A percentile compares a stretch with the other conserved stretches of the same genome.
Evolutionary conservation across 2,113 vertebrate genomes (phyloP).

Genomic region (Eidolon helvum): DNA sequence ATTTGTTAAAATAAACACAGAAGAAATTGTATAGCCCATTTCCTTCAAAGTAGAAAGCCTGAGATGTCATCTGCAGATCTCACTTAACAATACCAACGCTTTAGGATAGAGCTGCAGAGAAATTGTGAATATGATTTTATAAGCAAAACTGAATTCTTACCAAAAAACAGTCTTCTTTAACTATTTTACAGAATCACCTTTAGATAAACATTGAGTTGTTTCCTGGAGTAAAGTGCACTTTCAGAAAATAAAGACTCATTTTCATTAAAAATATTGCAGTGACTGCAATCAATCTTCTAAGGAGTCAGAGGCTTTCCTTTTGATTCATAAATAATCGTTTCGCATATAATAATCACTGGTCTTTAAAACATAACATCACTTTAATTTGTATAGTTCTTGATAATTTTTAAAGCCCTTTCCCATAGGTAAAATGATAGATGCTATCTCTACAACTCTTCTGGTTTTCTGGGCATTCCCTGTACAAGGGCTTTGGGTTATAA

Average conservation of each 20-base stretch:
- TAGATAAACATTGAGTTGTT: background rate
- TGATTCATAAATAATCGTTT: background rate
- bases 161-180: background rate
- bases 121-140: background rate
- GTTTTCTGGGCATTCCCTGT: background rate
- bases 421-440: background rate
- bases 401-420: background rate
- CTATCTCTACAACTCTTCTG: background rate
- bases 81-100: background rate
- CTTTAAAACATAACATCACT: background rate
- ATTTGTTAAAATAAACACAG: slow-evolving; percentile 9
- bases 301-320: background rate
- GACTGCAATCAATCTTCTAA: background rate
- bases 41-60: background rate
- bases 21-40: background rate
- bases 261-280: background rate
- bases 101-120: background rate
- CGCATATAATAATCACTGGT: background rate
- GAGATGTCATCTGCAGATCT: background rate
- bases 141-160: background rate
- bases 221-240: background rate
- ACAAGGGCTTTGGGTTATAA: background rate
- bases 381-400: background rate
- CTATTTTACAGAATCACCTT: background rate
- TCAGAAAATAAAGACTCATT: background rate